These are phyloP conservation scores for Xestia ashworthii DNA, from an alignment of 2,888 invertebrate genomes.

Conservation along the genomic window DNA sequence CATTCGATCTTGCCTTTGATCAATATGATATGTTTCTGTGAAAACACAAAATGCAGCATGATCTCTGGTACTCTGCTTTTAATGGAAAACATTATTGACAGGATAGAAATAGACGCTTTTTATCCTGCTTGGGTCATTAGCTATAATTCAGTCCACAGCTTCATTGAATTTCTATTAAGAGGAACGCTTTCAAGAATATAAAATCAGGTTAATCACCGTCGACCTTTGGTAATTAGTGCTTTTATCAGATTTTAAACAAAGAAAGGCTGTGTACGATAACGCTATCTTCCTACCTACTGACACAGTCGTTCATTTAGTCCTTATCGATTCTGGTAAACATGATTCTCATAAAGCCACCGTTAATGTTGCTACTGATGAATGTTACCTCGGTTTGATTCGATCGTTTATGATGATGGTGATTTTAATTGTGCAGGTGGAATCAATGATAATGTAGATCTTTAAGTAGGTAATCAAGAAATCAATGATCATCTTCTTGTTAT, in stretches of 20 bases:
- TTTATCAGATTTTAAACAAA: constrained; percentile 47
- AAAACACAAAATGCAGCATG: too few relatives aligned
- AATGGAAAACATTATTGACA: neutral
- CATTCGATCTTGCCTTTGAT: too few relatives aligned
- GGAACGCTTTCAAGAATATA: constrained; percentile 19
- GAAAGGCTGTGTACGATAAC: constrained; percentile 39
- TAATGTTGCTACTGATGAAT: constrained; percentile 12
- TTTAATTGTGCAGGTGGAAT: neutral
- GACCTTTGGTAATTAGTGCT: constrained; percentile 15
- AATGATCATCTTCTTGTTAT: neutral
- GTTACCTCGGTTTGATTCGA: constrained; percentile 10
- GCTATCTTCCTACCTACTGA: constrained; percentile 53
- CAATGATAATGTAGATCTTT: neutral
- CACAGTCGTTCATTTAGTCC: constrained; percentile 49
- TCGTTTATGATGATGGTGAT: neutral
- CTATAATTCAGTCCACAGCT: constrained; percentile 2
- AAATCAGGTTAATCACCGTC: constrained; percentile 25
- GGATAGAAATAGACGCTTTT: neutral
- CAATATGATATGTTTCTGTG: neutral
- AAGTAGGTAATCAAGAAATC: neutral
- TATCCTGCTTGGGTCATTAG: neutral
- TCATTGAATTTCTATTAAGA: constrained; percentile 8
- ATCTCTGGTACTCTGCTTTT: neutral
- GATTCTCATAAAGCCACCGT: constrained; percentile 15
- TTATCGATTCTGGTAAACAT: constrained; percentile 34